Evolutionary conservation across 92 coral and sea anemone species (phyloP).

Genomic region (Bergia puertoricense): DNA sequence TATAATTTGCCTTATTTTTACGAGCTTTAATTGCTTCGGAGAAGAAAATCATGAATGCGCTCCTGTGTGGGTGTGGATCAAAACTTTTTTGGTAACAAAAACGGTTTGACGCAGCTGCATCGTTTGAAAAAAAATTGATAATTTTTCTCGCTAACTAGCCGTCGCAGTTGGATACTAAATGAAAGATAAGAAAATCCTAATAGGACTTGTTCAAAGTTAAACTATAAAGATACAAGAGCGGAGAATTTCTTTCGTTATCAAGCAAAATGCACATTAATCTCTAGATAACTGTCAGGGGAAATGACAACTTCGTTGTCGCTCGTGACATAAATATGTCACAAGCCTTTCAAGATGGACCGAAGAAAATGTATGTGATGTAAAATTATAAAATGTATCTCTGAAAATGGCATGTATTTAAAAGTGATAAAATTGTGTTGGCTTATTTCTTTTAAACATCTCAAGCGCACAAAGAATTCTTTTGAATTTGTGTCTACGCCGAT

Average conservation of each 20-base stretch:
- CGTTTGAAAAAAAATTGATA: constrained; percentile 49
- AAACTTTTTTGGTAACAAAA: constrained; percentile 21
- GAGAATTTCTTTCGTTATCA: constrained; percentile 67
- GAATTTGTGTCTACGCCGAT: not conserved
- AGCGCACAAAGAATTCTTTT: not conserved
- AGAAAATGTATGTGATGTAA: not conserved
- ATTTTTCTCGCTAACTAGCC: constrained; percentile 56
- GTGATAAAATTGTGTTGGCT: not conserved
- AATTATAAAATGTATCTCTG: not conserved
- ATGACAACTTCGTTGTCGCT: constrained; percentile 55
- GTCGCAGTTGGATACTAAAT: constrained; percentile 68
- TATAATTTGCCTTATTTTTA: constrained; percentile 21
- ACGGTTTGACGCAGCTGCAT: constrained; percentile 26
- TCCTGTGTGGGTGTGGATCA: constrained; percentile 15
- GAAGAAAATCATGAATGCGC: not conserved
- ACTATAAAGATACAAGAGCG: constrained; percentile 69
- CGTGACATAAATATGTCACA: constrained; percentile 30
- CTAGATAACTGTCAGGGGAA: constrained; percentile 66
- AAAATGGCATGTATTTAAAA: constrained; percentile 19
- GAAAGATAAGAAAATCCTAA: constrained; percentile 73
- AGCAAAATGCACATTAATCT: constrained; percentile 57
- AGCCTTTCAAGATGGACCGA: constrained; percentile 21
- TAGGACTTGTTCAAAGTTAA: constrained; percentile 78
- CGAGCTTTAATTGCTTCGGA: constrained; percentile 13
- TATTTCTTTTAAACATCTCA: not conserved